phyloP scores from a whole-genome alignment of 2,113 vertebrate genomes.

The Nibea albiflora region DNA sequence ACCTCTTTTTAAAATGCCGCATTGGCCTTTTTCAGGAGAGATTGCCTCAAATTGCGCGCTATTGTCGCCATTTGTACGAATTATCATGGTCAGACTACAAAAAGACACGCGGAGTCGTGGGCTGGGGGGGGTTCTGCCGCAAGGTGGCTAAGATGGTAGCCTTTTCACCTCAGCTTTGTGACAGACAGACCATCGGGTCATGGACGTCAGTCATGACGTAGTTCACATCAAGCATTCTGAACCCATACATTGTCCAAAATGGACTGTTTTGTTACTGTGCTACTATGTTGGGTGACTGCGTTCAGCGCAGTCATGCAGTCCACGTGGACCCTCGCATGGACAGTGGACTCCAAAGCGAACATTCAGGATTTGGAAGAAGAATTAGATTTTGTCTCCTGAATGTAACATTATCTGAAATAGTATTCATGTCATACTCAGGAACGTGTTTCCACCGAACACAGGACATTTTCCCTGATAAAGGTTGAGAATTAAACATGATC shows the following conservation, averaged over 20 bases:
- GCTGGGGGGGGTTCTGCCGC: neutral
- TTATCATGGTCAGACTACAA: neutral
- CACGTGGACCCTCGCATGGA: too few relatives aligned
- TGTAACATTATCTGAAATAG: neutral
- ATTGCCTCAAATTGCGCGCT: neutral
- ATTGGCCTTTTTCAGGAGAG: neutral
- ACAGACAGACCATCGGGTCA: too few relatives aligned
- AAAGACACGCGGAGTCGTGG: neutral
- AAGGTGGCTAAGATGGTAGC: neutral
- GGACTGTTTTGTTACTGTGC: neutral
- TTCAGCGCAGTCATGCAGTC: too few relatives aligned
- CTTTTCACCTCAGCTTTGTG: too few relatives aligned
- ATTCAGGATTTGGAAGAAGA: neutral
- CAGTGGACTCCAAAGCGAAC: too few relatives aligned
- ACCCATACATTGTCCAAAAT: too few relatives aligned
- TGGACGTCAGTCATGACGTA: too few relatives aligned
- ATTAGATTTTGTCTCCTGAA: neutral
- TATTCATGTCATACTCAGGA: neutral
- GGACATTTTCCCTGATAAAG: neutral
- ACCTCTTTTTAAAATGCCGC: neutral
- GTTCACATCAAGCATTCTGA: too few relatives aligned
- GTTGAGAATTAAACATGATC: conserved; percentile 34
- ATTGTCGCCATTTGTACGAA: neutral
- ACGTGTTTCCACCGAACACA: neutral
- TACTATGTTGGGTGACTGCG: neutral